These are phyloP conservation scores for Diarsia mendica DNA, from an alignment of 2,888 invertebrate genomes.

Conservation along the genomic window DNA sequence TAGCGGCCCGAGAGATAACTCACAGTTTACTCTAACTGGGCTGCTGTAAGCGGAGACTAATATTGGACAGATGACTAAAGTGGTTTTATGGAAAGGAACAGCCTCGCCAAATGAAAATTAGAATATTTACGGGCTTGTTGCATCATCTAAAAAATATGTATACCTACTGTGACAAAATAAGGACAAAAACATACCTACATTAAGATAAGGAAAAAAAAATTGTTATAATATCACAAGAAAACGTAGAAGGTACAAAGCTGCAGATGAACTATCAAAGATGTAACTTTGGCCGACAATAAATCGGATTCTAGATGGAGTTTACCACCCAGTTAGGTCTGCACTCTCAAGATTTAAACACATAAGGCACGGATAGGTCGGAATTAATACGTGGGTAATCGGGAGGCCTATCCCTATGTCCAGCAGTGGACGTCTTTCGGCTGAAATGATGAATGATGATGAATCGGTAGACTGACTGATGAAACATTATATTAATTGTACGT, in stretches of 20 bases:
- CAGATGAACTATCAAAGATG: not conserved
- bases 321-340: too few relatives aligned
- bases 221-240: not conserved
- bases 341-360: not conserved
- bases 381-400: not conserved
- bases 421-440: too few relatives aligned
- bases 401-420: too few relatives aligned
- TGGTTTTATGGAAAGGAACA: conserved; percentile 17
- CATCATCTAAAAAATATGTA: not conserved
- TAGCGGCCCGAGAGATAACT: conserved; percentile 59
- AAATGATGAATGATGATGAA: too few relatives aligned
- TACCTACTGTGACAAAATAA: not conserved
- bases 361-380: too few relatives aligned
- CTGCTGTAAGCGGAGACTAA: conserved; percentile 33
- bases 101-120: not conserved
- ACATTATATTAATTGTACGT: not conserved
- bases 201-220: not conserved
- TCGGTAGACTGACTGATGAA: not conserved
- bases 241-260: not conserved
- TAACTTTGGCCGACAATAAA: not conserved
- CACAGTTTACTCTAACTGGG: conserved; percentile 24
- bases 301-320: too few relatives aligned
- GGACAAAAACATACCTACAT: not conserved
- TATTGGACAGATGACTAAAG: conserved; percentile 19
- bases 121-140: not conserved